These are phyloP conservation scores for Maniola jurtina DNA, from an alignment of 1,140 invertebrate genomes.

Conservation along the genomic window DNA sequence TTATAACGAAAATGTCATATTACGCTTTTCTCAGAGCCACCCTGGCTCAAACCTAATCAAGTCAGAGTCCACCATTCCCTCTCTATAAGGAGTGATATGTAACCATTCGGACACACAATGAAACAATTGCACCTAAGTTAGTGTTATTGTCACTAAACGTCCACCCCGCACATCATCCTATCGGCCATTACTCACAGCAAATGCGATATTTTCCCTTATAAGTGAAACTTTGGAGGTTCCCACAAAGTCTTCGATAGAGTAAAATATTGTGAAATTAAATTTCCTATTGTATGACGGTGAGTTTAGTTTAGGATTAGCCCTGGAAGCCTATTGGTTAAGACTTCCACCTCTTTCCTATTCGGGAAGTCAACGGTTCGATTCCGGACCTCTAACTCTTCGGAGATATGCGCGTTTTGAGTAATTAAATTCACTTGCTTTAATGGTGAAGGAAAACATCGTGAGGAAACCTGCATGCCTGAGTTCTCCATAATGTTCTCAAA, in stretches of 20 bases:
- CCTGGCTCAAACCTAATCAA: background rate
- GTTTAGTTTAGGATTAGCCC: too few relatives aligned
- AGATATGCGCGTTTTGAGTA: too few relatives aligned
- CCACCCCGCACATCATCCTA: constrained; percentile 1
- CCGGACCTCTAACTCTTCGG: too few relatives aligned
- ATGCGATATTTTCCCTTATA: constrained; percentile 13
- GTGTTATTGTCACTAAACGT: constrained; percentile 8
- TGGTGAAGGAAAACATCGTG: too few relatives aligned
- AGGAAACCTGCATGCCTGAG: too few relatives aligned
- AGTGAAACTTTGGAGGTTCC: constrained; percentile 8
- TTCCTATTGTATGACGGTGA: background rate
- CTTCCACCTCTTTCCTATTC: too few relatives aligned
- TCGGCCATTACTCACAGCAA: background rate
- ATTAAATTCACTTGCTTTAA: too few relatives aligned
- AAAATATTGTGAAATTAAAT: background rate
- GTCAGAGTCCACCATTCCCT: background rate
- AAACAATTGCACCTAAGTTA: constrained; percentile 11
- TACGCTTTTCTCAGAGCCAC: background rate
- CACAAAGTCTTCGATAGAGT: background rate
- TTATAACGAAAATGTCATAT: too few relatives aligned
- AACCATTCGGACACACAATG: constrained; percentile 6
- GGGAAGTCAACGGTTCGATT: too few relatives aligned
- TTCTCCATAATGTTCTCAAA: too few relatives aligned
- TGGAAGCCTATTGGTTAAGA: too few relatives aligned
- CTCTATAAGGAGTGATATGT: constrained; percentile 9